Percentiles rank a stretch among this genome's conserved stretches.
phyloP scores from a whole-genome alignment of 1,140 invertebrate species.

The Calephelis virginiensis region DNA sequence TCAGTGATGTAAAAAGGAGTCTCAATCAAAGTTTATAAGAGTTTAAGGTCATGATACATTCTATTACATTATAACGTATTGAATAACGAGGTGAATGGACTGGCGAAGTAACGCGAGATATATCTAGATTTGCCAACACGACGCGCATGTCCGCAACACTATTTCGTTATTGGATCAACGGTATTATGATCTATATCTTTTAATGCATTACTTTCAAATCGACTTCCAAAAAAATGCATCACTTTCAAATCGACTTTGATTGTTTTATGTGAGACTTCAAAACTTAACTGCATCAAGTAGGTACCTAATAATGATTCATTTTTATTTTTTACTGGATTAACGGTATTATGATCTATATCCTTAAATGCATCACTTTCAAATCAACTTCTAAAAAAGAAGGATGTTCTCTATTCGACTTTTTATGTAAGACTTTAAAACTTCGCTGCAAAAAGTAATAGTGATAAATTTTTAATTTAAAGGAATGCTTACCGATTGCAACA shows the following conservation, averaged over 20 bases:
- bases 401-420: too few species aligned
- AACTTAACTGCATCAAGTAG: too few species aligned
- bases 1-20: too few species aligned
- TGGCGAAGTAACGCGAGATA: neutral
- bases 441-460: too few species aligned
- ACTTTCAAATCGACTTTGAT: too few species aligned
- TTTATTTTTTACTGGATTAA: neutral
- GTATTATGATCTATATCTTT: neutral
- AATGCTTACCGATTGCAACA: too few species aligned
- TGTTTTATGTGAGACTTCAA: too few species aligned
- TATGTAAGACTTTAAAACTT: too few species aligned
- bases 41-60: slow-evolving; percentile 1
- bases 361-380: neutral
- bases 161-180: neutral
- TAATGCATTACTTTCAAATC: neutral
- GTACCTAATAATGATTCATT: too few species aligned
- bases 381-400: too few species aligned
- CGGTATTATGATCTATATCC: neutral
- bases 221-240: too few species aligned
- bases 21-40: neutral
- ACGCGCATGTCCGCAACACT: neutral
- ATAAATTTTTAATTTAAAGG: too few species aligned
- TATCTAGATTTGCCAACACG: neutral
- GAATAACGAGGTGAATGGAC: neutral
- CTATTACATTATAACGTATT: slow-evolving; percentile 1